Evolutionary conservation across 2,797 vertebrate species (phyloP).

Genomic region (Pseudotriccus pelzelni): DNA sequence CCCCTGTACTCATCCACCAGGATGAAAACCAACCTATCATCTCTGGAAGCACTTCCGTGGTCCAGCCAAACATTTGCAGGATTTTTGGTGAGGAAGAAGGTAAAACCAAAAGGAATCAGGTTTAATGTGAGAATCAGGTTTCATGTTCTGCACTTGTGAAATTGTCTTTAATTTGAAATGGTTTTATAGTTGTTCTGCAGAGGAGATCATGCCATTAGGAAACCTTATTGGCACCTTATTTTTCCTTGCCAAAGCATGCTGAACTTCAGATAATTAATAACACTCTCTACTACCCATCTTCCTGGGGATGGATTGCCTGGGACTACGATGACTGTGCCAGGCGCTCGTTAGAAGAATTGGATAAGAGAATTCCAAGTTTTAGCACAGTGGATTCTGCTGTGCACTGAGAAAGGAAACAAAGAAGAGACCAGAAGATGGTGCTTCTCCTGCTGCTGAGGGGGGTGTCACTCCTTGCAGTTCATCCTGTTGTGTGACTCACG

Average conservation of each 20-base stretch:
- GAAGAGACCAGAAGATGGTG: neutral
- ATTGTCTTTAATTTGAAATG: neutral
- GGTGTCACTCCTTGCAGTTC: neutral
- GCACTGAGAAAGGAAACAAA: neutral
- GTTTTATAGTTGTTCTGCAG: neutral
- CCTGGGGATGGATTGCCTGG: neutral
- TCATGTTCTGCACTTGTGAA: neutral
- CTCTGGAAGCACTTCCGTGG: neutral
- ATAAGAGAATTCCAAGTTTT: neutral
- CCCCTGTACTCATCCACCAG: neutral
- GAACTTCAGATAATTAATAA: neutral
- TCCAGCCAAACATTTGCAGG: neutral
- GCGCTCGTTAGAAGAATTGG: neutral
- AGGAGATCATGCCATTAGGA: neutral
- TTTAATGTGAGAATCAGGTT: neutral
- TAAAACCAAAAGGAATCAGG: neutral
- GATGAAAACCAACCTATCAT: neutral
- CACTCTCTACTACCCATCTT: too few relatives aligned
- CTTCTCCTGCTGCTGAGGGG: neutral
- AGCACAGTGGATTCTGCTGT: rapidly evolving
- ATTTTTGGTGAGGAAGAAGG: neutral
- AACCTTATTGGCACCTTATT: neutral
- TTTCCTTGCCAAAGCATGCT: neutral
- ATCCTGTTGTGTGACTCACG: neutral
- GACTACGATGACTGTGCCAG: neutral